Percentiles rank a stretch among this genome's conserved stretches.
phyloP scores from a whole-genome alignment of 92 coral and sea anemone genomes.

The Heteractis magnifica region DNA sequence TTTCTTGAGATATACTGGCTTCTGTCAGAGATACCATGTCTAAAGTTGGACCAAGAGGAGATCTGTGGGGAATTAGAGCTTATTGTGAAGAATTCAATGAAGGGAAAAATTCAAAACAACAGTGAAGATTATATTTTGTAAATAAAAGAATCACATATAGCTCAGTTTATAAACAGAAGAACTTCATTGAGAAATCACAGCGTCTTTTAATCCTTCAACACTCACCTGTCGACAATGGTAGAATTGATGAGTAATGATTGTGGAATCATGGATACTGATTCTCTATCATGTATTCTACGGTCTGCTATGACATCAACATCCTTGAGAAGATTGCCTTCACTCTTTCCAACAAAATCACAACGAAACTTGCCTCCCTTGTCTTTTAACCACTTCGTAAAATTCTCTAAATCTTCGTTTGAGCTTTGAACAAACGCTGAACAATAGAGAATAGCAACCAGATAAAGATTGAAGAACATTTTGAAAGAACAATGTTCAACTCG shows the following conservation, averaged over 20 bases:
- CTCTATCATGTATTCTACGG: constrained; percentile 57
- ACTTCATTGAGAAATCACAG: background rate
- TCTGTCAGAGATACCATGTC: constrained; percentile 52
- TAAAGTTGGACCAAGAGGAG: constrained; percentile 53
- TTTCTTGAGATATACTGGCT: constrained; percentile 39
- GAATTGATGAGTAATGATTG: constrained; percentile 53
- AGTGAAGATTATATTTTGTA: background rate
- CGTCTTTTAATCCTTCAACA: background rate
- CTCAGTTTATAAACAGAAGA: background rate
- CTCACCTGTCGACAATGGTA: constrained; percentile 57
- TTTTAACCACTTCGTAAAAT: constrained; percentile 57
- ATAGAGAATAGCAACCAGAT: background rate
- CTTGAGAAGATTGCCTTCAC: background rate
- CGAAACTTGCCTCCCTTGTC: constrained; percentile 66
- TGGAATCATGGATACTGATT: constrained; percentile 63
- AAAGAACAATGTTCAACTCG: constrained; percentile 1
- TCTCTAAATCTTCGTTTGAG: constrained; percentile 28
- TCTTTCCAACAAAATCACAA: constrained; percentile 32
- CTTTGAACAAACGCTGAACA: constrained; percentile 13
- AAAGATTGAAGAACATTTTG: constrained; percentile 1
- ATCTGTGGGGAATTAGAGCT: constrained; percentile 21
- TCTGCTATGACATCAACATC: constrained; percentile 51
- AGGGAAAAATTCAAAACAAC: background rate
- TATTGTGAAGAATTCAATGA: background rate
- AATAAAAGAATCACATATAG: background rate